Base-by-base conservation (phyloP, 2,797 vertebrate genomes). In the Anolis apletophallus region DNA sequence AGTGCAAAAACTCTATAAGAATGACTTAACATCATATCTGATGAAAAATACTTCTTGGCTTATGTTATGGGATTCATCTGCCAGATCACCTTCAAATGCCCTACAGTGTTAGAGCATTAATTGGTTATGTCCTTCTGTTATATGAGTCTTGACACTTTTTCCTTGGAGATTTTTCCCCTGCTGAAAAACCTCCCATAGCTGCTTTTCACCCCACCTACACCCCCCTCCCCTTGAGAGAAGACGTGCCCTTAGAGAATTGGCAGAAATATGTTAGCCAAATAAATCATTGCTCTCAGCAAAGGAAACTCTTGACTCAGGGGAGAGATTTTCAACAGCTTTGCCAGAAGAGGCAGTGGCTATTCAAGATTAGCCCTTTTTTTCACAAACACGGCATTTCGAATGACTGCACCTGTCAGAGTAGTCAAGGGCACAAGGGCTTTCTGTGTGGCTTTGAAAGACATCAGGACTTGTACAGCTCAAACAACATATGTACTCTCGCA, bases 321-420 rank as follows among this genome's bases (percentile, higher is more conserved):
- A 71, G 61, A 72, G 36, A 32, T 81, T 76, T 80, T 85, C 55
- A 72, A 14, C 34, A 59, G 34, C 36, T 17, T 68, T 83, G 36
- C 55, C 21, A 6, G 46, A 52, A 54, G 29, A 59, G 55, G 52
- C 36, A 76, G 64, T 19, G 21, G 26, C 32, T 76, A 54, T 75
- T 86, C 52, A 52, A n/a, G 46, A 36, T 81, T 76, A 82, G 55
- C 46, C 71, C 50, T 81, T 75, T 17, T 81, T 46, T 75, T 19
- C 32, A n/a, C 9, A 79, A 83, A 76, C 55, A 57, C 67, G 55
- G 79, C 68, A 64, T 83, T 78, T 83, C 54, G 61, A 78, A 78
- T 61, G 72, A 78, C 21, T 50, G 54, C 36, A 83, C 13, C 74
- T 82, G 36, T 76, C 73, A 34, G 19, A 61, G 67, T 16, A 34